Conservation (phyloP, 1,140 invertebrate genomes). For the Cherax quadricarinatus region DNA sequence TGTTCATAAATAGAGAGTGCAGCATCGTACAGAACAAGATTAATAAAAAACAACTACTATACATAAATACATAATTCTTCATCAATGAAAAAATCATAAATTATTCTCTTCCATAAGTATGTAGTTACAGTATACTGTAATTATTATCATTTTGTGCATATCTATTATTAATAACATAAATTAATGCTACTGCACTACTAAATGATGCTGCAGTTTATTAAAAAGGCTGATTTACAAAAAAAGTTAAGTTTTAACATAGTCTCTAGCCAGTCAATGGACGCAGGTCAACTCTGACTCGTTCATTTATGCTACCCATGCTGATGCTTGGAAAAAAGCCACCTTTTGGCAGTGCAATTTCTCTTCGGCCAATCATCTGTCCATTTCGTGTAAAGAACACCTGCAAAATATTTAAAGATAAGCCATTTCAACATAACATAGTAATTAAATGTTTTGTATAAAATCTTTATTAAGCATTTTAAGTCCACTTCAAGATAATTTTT, state of each 20-base stretch:
- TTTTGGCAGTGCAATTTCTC: slow-evolving; percentile 79
- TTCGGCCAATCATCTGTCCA: slow-evolving; percentile 79
- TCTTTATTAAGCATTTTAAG: no score
- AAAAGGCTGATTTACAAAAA: background rate
- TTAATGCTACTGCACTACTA: background rate
- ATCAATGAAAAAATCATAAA: background rate
- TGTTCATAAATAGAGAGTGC: no score
- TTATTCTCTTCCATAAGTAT: background rate
- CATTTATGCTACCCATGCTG: slow-evolving; percentile 80
- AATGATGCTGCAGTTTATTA: background rate
- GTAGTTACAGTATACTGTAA: background rate
- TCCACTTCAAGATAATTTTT: no score
- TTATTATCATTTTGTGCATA: background rate
- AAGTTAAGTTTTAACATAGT: background rate
- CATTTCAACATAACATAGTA: no score
- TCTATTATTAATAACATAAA: no score
- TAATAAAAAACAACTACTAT: no score
- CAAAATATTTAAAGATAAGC: slow-evolving; percentile 51
- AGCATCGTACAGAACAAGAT: no score
- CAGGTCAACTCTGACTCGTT: slow-evolving; percentile 80
- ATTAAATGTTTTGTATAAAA: no score
- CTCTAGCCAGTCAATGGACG: slow-evolving; percentile 79
- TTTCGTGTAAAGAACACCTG: slow-evolving; percentile 82
- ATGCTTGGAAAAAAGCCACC: slow-evolving; percentile 81
- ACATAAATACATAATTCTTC: no score